Percentiles rank a stretch among this genome's conserved stretches.
phyloP scores from a whole-genome alignment of 2,113 vertebrate species.

The Austrofundulus limnaeus region DNA sequence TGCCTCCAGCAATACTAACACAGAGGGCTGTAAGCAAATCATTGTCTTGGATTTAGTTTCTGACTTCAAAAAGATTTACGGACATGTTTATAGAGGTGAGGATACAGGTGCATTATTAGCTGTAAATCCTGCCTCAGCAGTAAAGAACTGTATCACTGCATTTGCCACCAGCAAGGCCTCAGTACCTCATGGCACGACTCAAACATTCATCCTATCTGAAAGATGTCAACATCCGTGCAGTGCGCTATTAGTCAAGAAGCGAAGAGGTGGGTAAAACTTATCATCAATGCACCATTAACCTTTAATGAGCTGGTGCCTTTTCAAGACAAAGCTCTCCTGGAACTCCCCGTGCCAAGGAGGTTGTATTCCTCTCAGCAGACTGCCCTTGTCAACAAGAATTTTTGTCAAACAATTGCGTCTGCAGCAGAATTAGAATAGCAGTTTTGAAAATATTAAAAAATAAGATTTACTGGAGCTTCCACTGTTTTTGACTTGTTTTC shows the following conservation, averaged over 20 bases:
- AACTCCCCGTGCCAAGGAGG: constrained; percentile 38
- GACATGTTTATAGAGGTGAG: constrained; percentile 47
- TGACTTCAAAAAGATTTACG: constrained; percentile 40
- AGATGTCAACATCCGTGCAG: constrained; percentile 36
- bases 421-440: not conserved
- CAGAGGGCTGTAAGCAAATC: constrained; percentile 45
- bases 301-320: constrained; percentile 62
- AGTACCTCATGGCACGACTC: constrained; percentile 10
- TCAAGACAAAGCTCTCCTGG: constrained; percentile 55
- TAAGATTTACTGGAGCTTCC: constrained; percentile 1
- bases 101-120: constrained; percentile 31
- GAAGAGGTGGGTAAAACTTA: constrained; percentile 51
- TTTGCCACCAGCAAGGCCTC: constrained; percentile 2
- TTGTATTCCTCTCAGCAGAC: not conserved
- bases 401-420: constrained; percentile 5
- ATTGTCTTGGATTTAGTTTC: constrained; percentile 49
- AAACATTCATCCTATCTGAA: constrained; percentile 44
- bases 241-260: constrained; percentile 47
- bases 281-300: constrained; percentile 64
- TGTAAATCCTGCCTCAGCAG: constrained; percentile 40
- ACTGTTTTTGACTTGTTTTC: constrained; percentile 9
- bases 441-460: constrained; percentile 9
- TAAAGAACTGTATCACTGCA: constrained; percentile 3
- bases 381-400: constrained; percentile 44
- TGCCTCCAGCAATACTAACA: constrained; percentile 39